These are phyloP conservation scores for Helicorthomorpha holstii DNA, from an alignment of 1,140 invertebrate genomes.

Conservation along the genomic window DNA sequence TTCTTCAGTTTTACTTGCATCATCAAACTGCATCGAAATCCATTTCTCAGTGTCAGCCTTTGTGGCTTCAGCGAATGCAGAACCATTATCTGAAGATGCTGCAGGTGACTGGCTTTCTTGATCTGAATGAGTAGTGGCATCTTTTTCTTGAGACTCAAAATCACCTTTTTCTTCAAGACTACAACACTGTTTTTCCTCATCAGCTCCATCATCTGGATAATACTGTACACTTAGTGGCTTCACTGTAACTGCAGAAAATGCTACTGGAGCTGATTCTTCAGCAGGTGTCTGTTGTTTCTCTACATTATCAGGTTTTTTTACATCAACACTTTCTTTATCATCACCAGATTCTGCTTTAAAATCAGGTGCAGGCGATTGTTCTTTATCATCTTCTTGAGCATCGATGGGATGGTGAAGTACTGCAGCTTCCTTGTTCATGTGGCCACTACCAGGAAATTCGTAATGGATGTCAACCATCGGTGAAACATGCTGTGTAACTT, in stretches of 20 bases:
- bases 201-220: conserved; percentile 43
- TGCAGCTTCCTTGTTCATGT: not conserved
- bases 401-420: not conserved
- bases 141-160: conserved; percentile 39
- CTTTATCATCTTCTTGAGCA: not conserved
- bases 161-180: conserved; percentile 32
- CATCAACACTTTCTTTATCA: too few species aligned
- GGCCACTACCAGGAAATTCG: conserved; percentile 14
- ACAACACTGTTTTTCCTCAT: conserved; percentile 34
- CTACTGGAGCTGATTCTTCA: not conserved
- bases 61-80: conserved; percentile 9
- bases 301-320: too few species aligned
- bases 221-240: not conserved
- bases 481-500: conserved; percentile 42
- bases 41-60: conserved; percentile 54
- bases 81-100: conserved; percentile 18
- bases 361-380: not conserved
- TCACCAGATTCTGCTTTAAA: not conserved
- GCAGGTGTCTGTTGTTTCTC: not conserved
- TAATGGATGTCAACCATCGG: conserved; percentile 28
- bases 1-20: conserved; percentile 30
- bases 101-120: conserved; percentile 14
- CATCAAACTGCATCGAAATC: conserved; percentile 71
- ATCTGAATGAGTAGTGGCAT: too few species aligned
- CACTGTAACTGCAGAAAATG: not conserved